phyloP scores from a whole-genome alignment of 2,888 invertebrate genomes.

The Melangyna quadrimaculata region DNA sequence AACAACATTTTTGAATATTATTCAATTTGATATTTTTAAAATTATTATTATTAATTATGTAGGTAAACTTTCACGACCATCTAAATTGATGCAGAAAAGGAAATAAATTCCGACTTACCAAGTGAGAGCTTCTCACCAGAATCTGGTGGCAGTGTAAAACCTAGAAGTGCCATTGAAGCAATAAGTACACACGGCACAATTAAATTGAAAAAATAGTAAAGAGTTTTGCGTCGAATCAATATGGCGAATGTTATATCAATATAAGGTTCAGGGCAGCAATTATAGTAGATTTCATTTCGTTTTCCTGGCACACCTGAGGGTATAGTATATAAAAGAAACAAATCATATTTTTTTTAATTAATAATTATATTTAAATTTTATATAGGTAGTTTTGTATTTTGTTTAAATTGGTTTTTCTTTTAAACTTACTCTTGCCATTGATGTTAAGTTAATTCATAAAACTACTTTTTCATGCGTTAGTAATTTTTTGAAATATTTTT shows the following conservation, averaged over 20 bases:
- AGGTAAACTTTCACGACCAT: conserved; percentile 49
- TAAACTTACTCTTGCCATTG: conserved; percentile 34
- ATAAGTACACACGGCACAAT: conserved; percentile 99
- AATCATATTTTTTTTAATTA: conserved; percentile 10
- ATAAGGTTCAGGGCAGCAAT: conserved; percentile 98
- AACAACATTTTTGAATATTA: not conserved
- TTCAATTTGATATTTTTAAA: not conserved
- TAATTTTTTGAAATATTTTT: not conserved
- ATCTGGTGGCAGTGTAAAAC: conserved; percentile 99
- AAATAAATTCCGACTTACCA: conserved; percentile 83
- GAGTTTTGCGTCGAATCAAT: conserved; percentile 96
- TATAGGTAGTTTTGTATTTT: not conserved
- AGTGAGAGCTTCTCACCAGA: conserved; percentile 99
- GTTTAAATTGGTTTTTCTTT: not conserved
- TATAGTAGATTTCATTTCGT: conserved; percentile 96
- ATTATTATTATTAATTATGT: conserved; percentile 18
- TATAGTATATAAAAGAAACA: conserved; percentile 16
- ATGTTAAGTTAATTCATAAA: conserved; percentile 13
- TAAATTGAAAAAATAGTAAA: conserved; percentile 99
- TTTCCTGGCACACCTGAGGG: conserved; percentile 93
- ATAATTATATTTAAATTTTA: not conserved
- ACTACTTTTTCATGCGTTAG: conserved; percentile 12
- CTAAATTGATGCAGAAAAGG: conserved; percentile 57
- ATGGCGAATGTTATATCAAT: conserved; percentile 99
- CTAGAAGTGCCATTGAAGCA: conserved; percentile 98